phyloP scores from a whole-genome alignment of 2,797 vertebrate species.

The Sandelia bainsii region DNA sequence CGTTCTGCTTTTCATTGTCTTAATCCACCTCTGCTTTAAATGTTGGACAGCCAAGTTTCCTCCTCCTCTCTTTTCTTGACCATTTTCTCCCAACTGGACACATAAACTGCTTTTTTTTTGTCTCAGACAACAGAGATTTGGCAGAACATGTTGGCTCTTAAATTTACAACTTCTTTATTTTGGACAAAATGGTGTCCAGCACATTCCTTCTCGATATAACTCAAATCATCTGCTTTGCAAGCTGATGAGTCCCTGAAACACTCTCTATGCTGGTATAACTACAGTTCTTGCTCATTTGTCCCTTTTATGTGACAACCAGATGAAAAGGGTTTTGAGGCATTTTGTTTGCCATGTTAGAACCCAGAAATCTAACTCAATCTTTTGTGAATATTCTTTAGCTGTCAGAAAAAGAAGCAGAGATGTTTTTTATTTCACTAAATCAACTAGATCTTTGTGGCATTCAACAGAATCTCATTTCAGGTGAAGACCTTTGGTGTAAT shows the following conservation, averaged over 20 bases:
- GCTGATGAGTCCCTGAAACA: slow-evolving; percentile 30
- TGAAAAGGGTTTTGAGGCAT: slow-evolving; percentile 26
- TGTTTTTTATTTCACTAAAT: slow-evolving; percentile 22
- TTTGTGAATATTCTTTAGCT: slow-evolving; percentile 35
- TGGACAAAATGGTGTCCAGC: slow-evolving; percentile 30
- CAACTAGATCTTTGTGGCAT: not conserved
- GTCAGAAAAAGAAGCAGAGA: slow-evolving; percentile 22
- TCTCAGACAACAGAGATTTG: slow-evolving; percentile 44
- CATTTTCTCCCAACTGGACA: slow-evolving; percentile 28
- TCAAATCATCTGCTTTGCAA: slow-evolving; percentile 51
- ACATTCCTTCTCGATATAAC: slow-evolving; percentile 48
- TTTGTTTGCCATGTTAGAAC: slow-evolving; percentile 33
- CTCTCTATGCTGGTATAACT: slow-evolving; percentile 34
- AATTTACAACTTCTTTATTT: slow-evolving; percentile 52
- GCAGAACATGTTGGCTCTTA: slow-evolving; percentile 36
- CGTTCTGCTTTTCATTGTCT: not conserved
- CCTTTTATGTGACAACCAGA: slow-evolving; percentile 28
- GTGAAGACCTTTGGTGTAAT: slow-evolving; percentile 19
- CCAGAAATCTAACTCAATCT: slow-evolving; percentile 45
- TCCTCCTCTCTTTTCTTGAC: not conserved
- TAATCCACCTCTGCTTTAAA: slow-evolving; percentile 7
- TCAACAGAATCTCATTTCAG: slow-evolving; percentile 5
- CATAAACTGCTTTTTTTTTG: slow-evolving; percentile 23
- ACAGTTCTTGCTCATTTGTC: slow-evolving; percentile 7
- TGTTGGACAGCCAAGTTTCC: slow-evolving; percentile 14